These are phyloP conservation scores for Leptosomus discolor DNA, from an alignment of 2,113 vertebrate species.

Conservation along the genomic window DNA sequence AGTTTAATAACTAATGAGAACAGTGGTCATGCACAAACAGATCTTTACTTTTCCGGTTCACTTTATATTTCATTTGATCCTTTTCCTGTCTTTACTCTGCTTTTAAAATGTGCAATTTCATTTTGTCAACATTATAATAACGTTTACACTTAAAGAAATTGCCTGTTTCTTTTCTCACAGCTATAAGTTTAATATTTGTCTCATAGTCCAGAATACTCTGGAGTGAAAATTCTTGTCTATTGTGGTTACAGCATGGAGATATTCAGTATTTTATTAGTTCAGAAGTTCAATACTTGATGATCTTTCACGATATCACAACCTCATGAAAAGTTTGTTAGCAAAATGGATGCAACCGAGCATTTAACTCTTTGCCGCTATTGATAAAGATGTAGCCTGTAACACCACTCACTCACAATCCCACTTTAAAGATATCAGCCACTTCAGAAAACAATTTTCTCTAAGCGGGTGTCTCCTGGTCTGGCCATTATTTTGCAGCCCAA, in stretches of 20 bases:
- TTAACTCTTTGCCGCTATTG: neutral
- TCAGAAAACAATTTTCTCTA: neutral
- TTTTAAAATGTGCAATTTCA: neutral
- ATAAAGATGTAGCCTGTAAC: neutral
- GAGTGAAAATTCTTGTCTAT: neutral
- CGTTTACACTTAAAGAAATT: neutral
- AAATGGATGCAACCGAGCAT: neutral
- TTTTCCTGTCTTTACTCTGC: neutral
- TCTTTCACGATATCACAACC: neutral
- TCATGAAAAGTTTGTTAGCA: rapidly evolving
- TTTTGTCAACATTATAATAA: neutral
- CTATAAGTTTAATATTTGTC: neutral
- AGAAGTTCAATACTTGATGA: neutral
- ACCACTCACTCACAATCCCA: rapidly evolving
- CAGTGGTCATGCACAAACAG: neutral
- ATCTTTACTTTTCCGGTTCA: neutral
- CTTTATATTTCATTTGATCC: neutral
- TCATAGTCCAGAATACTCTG: neutral
- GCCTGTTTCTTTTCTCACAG: neutral
- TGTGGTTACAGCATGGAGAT: neutral
- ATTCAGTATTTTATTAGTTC: neutral
- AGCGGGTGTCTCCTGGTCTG: neutral
- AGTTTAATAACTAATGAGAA: conserved; percentile 1
- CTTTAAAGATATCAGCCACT: neutral
- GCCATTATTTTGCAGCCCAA: neutral